Conservation (phyloP, 1,140 invertebrate species). For the Gonioctena quinquepunctata region DNA sequence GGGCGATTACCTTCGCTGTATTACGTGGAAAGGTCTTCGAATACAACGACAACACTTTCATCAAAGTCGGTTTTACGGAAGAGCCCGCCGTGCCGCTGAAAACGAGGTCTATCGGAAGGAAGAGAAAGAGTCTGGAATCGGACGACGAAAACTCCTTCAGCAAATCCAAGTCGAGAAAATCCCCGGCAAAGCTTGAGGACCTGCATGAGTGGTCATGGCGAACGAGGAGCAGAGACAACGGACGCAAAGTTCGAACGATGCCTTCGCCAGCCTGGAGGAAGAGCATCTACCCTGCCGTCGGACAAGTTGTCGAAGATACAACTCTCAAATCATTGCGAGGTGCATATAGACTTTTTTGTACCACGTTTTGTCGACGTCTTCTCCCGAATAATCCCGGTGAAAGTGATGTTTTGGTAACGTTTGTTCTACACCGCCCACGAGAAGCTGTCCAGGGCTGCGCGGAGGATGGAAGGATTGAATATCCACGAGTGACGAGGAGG, state of each 20-base stretch:
- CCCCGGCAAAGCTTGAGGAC: slow-evolving; percentile 63
- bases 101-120: slow-evolving; percentile 32
- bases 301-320: slow-evolving; percentile 99
- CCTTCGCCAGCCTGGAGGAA: slow-evolving; percentile 90
- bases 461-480: slow-evolving; percentile 93
- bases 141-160: slow-evolving; percentile 48
- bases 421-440: slow-evolving; percentile 85
- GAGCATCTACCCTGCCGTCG: slow-evolving; percentile 95
- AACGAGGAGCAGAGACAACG: slow-evolving; percentile 95
- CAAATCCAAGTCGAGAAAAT: slow-evolving; percentile 46
- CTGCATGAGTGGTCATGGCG: slow-evolving; percentile 86
- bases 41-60: slow-evolving; percentile 30
- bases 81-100: slow-evolving; percentile 39
- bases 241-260: slow-evolving; percentile 97
- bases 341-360: slow-evolving; percentile 95
- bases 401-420: slow-evolving; percentile 59
- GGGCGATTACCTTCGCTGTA: slow-evolving; percentile 22
- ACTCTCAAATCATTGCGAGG: slow-evolving; percentile 90
- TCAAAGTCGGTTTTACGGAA: slow-evolving; percentile 49
- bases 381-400: slow-evolving; percentile 44
- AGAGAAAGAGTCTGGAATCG: slow-evolving; percentile 44
- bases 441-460: slow-evolving; percentile 90
- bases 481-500: no score
- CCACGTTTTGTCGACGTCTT: slow-evolving; percentile 68
- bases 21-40: slow-evolving; percentile 13